Evolutionary conservation across 2,113 vertebrate species (phyloP), one percentile per base, ranked within the genome.

Genomic region (Daubentonia madagascariensis): DNA sequence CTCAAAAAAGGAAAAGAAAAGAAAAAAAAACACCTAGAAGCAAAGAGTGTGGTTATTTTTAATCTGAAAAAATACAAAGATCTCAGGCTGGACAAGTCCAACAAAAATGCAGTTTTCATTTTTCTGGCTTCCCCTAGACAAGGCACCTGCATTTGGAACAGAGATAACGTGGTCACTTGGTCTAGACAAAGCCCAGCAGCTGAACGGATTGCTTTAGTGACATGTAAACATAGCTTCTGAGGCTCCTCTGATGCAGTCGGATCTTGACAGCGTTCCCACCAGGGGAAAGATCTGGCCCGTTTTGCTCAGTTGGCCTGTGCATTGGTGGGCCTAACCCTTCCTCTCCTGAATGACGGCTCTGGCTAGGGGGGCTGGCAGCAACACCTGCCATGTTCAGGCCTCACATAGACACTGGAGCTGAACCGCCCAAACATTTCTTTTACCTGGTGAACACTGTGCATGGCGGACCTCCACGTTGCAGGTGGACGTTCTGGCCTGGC

Each of bases 61-160:
- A 52, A 85, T 37, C 57, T 95, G 79, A 85, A 48, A 86, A 89
- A 25, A 79, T 17, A 54, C 43, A 81, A 93, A 75, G 23, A 85
- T 48, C 18, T 22, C 87, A 73, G 59, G 14, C 20, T 45, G 25
- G 3, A 70, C 30, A 45, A 76, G 89, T 91, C 70, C 57, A 73
- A 52, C 3, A 65, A 52, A 89, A 78, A 37, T 20, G 9, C 50
- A 85, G 17, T 43, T 63, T 95, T 11, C 14, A 3, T 40, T 37
- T 35, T 65, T 11, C 70, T 12, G 25, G 87, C 57, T 57, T 91
- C 30, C 59, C 25, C n/a, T 4, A 45, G 43, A 79, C 5, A 17
- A 80, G n/a, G 52, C 13, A 10, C 84, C 48, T 84, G 17, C 63
- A 16, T 40, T 72, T 32, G 30, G 28, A 59, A 63, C 14, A 22